Conservation (phyloP, 2,113 vertebrate genomes). For the Pardalotus punctatus region DNA sequence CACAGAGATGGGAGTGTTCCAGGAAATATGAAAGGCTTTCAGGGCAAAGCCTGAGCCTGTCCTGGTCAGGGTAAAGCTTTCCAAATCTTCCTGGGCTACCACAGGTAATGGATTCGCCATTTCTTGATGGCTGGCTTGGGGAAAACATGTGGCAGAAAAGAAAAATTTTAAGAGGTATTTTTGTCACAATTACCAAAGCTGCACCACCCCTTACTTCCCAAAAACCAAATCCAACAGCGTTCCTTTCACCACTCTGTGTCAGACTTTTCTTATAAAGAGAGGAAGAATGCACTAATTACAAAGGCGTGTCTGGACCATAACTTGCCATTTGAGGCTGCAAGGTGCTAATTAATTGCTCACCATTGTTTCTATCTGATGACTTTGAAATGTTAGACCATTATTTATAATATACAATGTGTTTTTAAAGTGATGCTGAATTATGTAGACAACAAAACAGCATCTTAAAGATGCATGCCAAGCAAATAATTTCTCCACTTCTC, state of each 20-base stretch:
- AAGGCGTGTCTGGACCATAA: not conserved
- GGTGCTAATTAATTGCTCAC: not conserved
- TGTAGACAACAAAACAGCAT: not conserved
- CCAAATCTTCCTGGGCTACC: slow-evolving; percentile 44
- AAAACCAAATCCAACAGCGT: not conserved
- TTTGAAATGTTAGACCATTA: not conserved
- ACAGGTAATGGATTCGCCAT: slow-evolving; percentile 51
- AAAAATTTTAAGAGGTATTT: not conserved
- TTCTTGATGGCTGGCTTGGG: not conserved
- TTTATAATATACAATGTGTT: not conserved
- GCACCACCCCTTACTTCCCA: not conserved
- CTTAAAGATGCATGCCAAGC: not conserved
- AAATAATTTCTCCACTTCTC: not conserved
- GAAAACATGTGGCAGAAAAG: not conserved
- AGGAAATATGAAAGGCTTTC: slow-evolving; percentile 46
- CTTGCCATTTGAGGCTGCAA: not conserved
- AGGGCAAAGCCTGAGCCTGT: slow-evolving; percentile 36
- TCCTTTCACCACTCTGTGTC: not conserved
- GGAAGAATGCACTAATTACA: not conserved
- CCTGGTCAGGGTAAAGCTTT: slow-evolving; percentile 16
- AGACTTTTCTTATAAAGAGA: not conserved
- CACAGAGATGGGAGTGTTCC: slow-evolving; percentile 21
- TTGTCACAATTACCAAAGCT: not conserved
- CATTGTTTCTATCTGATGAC: not conserved
- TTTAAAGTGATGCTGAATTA: not conserved